Base-by-base conservation (phyloP, 2,888 invertebrate species). In the Meandrusa payeni region DNA sequence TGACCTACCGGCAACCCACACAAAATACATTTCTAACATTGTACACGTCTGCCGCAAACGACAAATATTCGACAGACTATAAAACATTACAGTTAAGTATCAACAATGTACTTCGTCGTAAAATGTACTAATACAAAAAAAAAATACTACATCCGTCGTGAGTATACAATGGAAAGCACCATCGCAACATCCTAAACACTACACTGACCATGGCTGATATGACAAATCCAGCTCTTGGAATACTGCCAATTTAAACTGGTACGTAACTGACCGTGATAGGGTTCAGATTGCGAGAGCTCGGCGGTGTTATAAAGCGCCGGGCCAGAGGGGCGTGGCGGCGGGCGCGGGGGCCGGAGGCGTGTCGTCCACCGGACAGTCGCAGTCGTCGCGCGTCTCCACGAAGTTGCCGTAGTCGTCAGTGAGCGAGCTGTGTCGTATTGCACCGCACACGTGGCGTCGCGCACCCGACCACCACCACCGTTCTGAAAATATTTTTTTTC, bases 341-440 rank as follows among this genome's bases (percentile, higher is more conserved):
- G 17, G n/a, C 23, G 46, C 31, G 51, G 48, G 42, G 51, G 42
- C 41, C 42, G 48, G 41, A 52, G 47, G 48, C 38, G 42, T 26
- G 48, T 52, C 56, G 49, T 52, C 56, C 29, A 52, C 60, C 46
- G 79, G 76, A 50, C 86, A 83, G 72, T 83, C 83, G 78, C 83
- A 83, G 72, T 81, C 74, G 65, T 70, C 81, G 46, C 76, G 76
- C 58, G 66, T 61, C 57, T 71, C 86, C 47, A 86, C 76, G 68
- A 87, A 88, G 79, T 88, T 88, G 41, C 88, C 88, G 75, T 88
- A 88, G 71, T 88, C 88, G 78, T 88, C 88, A 4, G 88, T 88
- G 29, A 87, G 78, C 47, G 86, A 71, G 54, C 73, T 68, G 77
- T 88, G 88, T 0, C 81, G 76, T 47, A 75, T 66, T 41, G 73